Percentiles rank a stretch among this genome's conserved stretches.
phyloP scores from a whole-genome alignment of 2,113 vertebrate species.

The Xerus inauris region DNA sequence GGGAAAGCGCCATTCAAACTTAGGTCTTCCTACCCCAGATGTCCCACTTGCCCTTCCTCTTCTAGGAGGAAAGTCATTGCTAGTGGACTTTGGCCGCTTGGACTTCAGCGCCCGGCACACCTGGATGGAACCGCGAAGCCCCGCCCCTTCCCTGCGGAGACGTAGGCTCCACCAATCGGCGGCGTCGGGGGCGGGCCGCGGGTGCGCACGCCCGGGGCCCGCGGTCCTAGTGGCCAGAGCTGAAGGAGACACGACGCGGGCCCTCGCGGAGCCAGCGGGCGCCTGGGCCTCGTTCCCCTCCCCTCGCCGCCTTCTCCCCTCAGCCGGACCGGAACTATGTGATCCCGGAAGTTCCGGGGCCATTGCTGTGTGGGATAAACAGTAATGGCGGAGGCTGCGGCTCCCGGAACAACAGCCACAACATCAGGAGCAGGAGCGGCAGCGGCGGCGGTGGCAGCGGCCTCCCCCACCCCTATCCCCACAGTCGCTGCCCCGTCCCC shows the following conservation, averaged over 20 bases:
- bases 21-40: neutral
- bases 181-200: neutral
- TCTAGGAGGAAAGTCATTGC: rapidly evolving
- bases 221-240: neutral
- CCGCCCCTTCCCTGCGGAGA: neutral
- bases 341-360: conserved; percentile 88
- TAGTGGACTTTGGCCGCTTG: rapidly evolving
- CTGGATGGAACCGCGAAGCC: neutral
- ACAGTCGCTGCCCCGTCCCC: conserved; percentile 73
- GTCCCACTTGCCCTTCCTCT: too few relatives aligned
- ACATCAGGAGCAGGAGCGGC: conserved; percentile 80
- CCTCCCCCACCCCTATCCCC: conserved; percentile 75
- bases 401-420: conserved; percentile 84
- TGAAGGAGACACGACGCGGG: neutral
- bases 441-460: conserved; percentile 77
- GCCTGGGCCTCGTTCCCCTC: neutral
- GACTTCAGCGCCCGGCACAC: neutral
- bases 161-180: neutral
- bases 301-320: neutral
- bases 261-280: neutral
- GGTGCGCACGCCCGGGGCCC: neutral
- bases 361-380: conserved; percentile 87
- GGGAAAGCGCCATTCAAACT: neutral
- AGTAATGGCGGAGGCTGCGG: conserved; percentile 90
- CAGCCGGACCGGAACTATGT: conserved; percentile 85